Percentiles rank a stretch among this genome's conserved stretches.
These are phyloP conservation scores for Phoxinus phoxinus DNA, from an alignment of 2,113 vertebrate species.

Conservation along the genomic window DNA sequence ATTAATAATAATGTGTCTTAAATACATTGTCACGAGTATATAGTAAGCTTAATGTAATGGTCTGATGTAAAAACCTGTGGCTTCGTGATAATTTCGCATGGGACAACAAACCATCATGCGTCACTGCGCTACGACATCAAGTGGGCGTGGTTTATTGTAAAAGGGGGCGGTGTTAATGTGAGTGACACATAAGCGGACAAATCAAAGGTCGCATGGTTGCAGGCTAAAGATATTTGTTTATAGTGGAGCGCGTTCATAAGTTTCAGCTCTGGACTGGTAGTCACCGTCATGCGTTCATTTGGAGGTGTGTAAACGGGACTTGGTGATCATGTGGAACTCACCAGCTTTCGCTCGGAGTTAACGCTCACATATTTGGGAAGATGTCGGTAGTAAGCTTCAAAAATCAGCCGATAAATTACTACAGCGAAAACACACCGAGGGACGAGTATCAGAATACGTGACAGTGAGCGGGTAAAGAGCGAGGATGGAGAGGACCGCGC, in stretches of 20 bases:
- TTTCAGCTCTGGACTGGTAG: not conserved
- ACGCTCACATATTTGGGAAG: slow-evolving; percentile 44
- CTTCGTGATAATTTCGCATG: slow-evolving; percentile 3
- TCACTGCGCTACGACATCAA: not conserved
- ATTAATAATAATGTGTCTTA: not conserved
- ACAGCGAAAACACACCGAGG: slow-evolving; percentile 62
- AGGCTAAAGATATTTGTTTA: not conserved
- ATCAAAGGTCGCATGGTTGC: not conserved
- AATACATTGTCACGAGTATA: not conserved
- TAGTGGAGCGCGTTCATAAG: not conserved
- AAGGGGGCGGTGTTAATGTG: not conserved
- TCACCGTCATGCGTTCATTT: not conserved
- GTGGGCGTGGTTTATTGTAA: not conserved
- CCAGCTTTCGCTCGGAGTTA: slow-evolving; percentile 39
- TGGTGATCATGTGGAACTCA: slow-evolving; percentile 26
- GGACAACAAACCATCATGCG: slow-evolving; percentile 8
- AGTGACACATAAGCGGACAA: slow-evolving; percentile 44
- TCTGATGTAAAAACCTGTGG: slow-evolving; percentile 5
- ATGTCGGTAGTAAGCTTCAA: slow-evolving; percentile 65
- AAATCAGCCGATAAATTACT: slow-evolving; percentile 55
- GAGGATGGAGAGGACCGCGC: slow-evolving; percentile 66
- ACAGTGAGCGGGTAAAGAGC: slow-evolving; percentile 42
- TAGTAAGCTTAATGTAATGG: too few species aligned
- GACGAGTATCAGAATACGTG: slow-evolving; percentile 76
- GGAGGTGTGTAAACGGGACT: not conserved